phyloP scores from a whole-genome alignment of 2,888 invertebrate species.

The Phymatocera aterrima region DNA sequence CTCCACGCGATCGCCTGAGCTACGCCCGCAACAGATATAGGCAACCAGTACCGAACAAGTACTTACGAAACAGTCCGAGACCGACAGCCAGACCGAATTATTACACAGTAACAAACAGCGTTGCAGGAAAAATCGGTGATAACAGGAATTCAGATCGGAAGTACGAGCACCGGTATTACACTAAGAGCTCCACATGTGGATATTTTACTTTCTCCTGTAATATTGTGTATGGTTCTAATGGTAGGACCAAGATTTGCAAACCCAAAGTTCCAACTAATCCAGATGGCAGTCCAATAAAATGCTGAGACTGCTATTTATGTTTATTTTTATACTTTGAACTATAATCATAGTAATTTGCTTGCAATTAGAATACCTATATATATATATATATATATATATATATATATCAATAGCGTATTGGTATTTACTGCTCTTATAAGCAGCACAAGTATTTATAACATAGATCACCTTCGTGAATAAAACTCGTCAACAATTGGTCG shows the following conservation, averaged over 20 bases:
- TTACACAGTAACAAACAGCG: constrained; percentile 87
- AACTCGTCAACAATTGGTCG: not conserved
- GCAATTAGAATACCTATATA: constrained; percentile 11
- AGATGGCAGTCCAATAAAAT: constrained; percentile 83
- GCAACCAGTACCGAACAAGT: constrained; percentile 26
- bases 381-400: not conserved
- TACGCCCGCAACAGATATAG: constrained; percentile 1
- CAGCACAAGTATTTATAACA: constrained; percentile 31
- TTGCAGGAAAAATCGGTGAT: constrained; percentile 83
- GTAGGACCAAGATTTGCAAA: constrained; percentile 87
- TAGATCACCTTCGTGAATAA: constrained; percentile 5
- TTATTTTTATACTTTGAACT: constrained; percentile 10
- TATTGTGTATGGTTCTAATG: constrained; percentile 85
- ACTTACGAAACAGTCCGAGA: constrained; percentile 38
- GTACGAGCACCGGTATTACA: constrained; percentile 85
- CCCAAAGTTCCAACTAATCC: constrained; percentile 88
- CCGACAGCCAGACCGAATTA: constrained; percentile 75
- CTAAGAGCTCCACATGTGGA: constrained; percentile 91
- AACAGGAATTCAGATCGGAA: constrained; percentile 77
- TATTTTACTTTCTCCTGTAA: constrained; percentile 92
- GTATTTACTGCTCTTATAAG: constrained; percentile 29
- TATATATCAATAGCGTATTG: constrained; percentile 5
- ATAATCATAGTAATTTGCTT: not conserved
- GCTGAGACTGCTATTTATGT: constrained; percentile 66
- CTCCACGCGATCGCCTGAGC: not conserved